Conservation (phyloP, 2,888 invertebrate genomes). For the Synergus japonicus region DNA sequence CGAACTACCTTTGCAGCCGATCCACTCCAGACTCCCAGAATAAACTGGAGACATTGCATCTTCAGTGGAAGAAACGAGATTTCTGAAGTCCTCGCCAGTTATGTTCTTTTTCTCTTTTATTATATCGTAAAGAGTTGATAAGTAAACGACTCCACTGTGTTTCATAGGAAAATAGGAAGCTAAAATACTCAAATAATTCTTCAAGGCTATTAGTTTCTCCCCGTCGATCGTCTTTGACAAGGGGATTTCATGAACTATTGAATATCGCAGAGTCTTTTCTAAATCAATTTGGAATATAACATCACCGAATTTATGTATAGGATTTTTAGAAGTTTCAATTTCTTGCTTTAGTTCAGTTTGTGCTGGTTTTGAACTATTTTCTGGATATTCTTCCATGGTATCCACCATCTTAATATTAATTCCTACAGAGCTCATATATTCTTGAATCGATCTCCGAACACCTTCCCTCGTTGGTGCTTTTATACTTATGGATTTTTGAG, state of each 20-base stretch:
- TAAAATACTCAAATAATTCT: conserved; percentile 85
- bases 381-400: not conserved
- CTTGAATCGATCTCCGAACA: conserved; percentile 79
- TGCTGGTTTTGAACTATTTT: conserved; percentile 12
- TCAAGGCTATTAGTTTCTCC: conserved; percentile 85
- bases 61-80: conserved; percentile 80
- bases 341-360: not conserved
- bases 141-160: conserved; percentile 79
- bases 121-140: conserved; percentile 79
- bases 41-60: conserved; percentile 80
- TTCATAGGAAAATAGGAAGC: conserved; percentile 88
- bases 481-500: conserved; percentile 76
- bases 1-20: conserved; percentile 90
- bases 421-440: conserved; percentile 77
- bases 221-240: conserved; percentile 84
- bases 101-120: conserved; percentile 79
- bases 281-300: conserved; percentile 90
- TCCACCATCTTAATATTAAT: conserved; percentile 8
- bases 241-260: conserved; percentile 90
- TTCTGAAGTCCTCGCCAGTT: conserved; percentile 81
- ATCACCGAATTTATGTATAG: conserved; percentile 36
- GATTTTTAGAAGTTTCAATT: conserved; percentile 46
- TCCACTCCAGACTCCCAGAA: conserved; percentile 80
- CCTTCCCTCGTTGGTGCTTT: conserved; percentile 77
- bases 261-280: conserved; percentile 90